Evolutionary conservation across 2,888 invertebrate species (phyloP), one percentile per base, ranked within the genome.

Genomic region (Keiferia lycopersicella): DNA sequence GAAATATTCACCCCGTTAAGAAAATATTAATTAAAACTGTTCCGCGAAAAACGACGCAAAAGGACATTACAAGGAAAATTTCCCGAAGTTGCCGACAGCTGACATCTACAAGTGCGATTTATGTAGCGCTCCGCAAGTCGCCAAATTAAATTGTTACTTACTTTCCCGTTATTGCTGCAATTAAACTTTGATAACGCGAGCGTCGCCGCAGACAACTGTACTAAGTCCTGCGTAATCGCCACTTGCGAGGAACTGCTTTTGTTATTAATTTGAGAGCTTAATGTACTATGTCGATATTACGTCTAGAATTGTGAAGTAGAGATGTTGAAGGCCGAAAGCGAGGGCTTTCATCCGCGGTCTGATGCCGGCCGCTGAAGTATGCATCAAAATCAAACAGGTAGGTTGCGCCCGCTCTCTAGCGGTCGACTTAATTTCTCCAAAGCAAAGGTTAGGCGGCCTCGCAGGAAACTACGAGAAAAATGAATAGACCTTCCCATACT

Each of bases 101-200:
- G 91, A 90, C 91, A 88, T 88, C 87, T 80, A 81, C 82, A 84
- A 89, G 88, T 86, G 86, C 81, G 80, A 90, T 90, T 91, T 89
- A 91, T 87, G 86, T 82, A 80, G 82, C 82, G 75, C 77, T 77
- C 79, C 72, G 73, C 77, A 78, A 83, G 81, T 80, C 80, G 78
- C 82, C 82, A 85, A 89, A 89, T 87, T 88, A 86, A 89, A 88
- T 81, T 84, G 87, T 85, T 87, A 86, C 79, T 86, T 83, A 80
- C 80, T 86, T 82, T 81, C 84, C 81, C 82, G 86, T 86, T 88
- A 90, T 87, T 86, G 79, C 88, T 76, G 88, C 83, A 86, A 86
- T 88, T 87, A 83, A 83, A 85, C 81, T 86, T 86, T 83, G 81
- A 86, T 85, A 85, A 81, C 80, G 77, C 72, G 75, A 79, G 78